Evolutionary conservation across 1,140 invertebrate genomes (phyloP).

Genomic region (Drosophila bipectinata): DNA sequence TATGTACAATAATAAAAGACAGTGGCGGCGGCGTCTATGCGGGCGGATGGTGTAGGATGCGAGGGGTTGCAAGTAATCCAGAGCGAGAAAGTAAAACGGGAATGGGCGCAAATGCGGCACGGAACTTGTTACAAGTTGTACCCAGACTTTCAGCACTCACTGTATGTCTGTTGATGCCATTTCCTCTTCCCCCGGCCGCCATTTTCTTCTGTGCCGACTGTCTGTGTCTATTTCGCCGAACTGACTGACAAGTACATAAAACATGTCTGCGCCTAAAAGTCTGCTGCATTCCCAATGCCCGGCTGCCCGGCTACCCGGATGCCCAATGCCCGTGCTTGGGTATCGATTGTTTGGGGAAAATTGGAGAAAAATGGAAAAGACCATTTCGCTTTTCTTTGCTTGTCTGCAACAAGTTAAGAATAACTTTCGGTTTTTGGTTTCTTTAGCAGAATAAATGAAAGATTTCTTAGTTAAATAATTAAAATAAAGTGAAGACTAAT

Average conservation of each 20-base stretch:
- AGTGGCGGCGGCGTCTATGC: conserved; percentile 3
- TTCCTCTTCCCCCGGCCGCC: neutral
- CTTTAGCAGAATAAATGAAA: neutral
- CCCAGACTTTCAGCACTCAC: conserved; percentile 12
- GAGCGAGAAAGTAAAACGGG: conserved; percentile 63
- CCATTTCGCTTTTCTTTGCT: neutral
- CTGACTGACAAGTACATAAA: conserved; percentile 76
- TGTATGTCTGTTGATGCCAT: conserved; percentile 6
- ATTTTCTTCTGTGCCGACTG: neutral
- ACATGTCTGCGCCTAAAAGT: conserved; percentile 79
- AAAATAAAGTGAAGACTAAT: neutral
- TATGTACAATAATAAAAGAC: conserved; percentile 78
- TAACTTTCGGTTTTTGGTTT: neutral
- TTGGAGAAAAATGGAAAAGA: neutral
- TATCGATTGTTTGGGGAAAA: conserved; percentile 51
- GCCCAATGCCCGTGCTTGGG: conserved; percentile 17
- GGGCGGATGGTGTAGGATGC: conserved; percentile 5
- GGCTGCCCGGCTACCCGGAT: too few species aligned
- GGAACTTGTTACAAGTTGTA: conserved; percentile 51
- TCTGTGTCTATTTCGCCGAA: neutral
- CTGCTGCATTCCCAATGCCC: conserved; percentile 62
- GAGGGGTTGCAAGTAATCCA: conserved; percentile 26
- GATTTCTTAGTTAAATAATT: neutral
- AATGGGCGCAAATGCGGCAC: conserved; percentile 44
- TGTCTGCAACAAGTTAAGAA: conserved; percentile 30